phyloP scores from a whole-genome alignment of 2,888 invertebrate genomes.

The Myopa testacea region DNA sequence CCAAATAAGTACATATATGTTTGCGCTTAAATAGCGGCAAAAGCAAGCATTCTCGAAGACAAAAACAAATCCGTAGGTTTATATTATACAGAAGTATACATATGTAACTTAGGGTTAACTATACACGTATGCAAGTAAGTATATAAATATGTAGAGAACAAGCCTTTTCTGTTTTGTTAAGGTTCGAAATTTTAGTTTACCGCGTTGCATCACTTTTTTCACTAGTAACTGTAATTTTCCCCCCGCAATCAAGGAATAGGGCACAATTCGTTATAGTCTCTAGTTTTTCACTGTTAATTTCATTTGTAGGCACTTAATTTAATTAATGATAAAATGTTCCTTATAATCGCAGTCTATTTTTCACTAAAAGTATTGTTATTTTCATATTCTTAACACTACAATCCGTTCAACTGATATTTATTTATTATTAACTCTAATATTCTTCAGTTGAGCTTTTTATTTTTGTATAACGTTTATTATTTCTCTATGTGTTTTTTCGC shows the following conservation, averaged over 20 bases:
- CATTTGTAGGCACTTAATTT: constrained; percentile 10
- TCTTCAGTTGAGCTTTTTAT: background rate
- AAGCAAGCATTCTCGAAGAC: background rate
- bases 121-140: background rate
- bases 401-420: background rate
- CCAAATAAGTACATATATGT: background rate
- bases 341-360: constrained; percentile 49
- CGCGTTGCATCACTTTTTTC: constrained; percentile 12
- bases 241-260: background rate
- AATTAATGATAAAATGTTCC: constrained; percentile 44
- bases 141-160: background rate
- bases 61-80: background rate
- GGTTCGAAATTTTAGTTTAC: background rate
- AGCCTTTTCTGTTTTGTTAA: background rate
- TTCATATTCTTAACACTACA: background rate
- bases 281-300: constrained; percentile 21
- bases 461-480: background rate
- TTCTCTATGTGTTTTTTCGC: background rate
- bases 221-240: background rate
- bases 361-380: too few relatives aligned
- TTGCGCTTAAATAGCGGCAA: background rate
- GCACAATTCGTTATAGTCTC: background rate
- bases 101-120: background rate
- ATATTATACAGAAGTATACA: background rate
- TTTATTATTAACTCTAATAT: background rate